Evolutionary conservation across 2,113 vertebrate genomes (phyloP).

Genomic region (Ramphastos sulfuratus): DNA sequence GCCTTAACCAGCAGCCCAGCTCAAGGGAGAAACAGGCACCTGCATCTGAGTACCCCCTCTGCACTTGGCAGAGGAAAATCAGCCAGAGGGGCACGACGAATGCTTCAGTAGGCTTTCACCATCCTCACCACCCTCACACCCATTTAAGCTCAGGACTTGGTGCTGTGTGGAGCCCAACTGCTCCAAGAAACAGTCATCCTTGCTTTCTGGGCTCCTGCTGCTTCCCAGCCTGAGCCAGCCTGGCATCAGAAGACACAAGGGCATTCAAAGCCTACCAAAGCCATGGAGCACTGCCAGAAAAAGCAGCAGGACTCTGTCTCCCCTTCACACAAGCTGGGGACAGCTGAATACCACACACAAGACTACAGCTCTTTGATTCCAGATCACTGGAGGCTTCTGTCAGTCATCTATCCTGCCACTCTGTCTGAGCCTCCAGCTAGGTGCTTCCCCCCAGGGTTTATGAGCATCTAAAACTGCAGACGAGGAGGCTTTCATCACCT

Average conservation of each 20-base stretch:
- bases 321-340: not conserved
- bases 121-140: not conserved
- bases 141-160: not conserved
- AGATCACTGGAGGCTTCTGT: not conserved
- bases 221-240: not conserved
- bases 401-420: not conserved
- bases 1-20: not conserved
- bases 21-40: not conserved
- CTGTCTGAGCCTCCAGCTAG: too few species aligned
- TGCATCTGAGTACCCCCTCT: not conserved
- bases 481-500: not conserved
- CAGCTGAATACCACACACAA: not conserved
- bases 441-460: too few species aligned
- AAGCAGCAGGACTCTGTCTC: not conserved
- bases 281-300: not conserved
- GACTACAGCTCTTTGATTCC: not conserved
- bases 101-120: not conserved
- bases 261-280: not conserved
- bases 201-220: not conserved
- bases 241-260: not conserved
- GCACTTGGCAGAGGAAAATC: not conserved
- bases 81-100: not conserved
- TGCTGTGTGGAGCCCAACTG: accelerated
- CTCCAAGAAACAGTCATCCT: not conserved
- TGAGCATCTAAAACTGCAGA: not conserved